Evolutionary conservation across 1,140 invertebrate species (phyloP), one percentile per base, ranked within the genome.

Genomic region (Maniola jurtina): DNA sequence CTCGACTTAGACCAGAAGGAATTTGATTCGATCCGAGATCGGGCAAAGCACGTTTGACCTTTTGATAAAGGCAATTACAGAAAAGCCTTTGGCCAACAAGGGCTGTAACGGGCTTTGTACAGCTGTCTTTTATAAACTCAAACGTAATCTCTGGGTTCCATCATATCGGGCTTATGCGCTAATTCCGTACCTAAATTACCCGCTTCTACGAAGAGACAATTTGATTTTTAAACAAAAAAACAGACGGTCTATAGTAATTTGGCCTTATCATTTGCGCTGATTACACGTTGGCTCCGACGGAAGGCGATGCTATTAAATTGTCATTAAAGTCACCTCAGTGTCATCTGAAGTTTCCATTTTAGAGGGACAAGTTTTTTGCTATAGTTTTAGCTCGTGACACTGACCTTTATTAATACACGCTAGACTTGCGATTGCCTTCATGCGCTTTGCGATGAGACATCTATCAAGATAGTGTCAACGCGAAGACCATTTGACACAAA

Each of bases 261-360:
- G 77, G 75, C 79, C 71, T 86, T 87, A 89, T 85, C 82, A 84
- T 81, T 84, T 77, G 83, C 79, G 78, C 73, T 90, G 86, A 90
- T 90, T 90, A 80, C 81, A 83, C 61, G 81, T 89, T 79, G 67
- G 67, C 73, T 77, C 78, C 73, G 76, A 84, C 83, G 84, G 81
- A 83, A 81, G 84, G 84, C 78, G 71, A 77, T 76, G 88, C 88
- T 88, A 90, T 90, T 90, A 90, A 87, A 90, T 80, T 89, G 85
- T 87, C 88, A 84, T 90, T 90, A 90, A 84, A 90, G 83, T 81
- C 79, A 76, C 80, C 75, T 79, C 77, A 70, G 83, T 90, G 88
- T 90, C 88, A 90, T 89, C 85, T 88, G 83, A 71, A 70, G 61
- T 74, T 80, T 83, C 77, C 81, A 80, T 88, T 89, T 84, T 86